Evolutionary conservation across 2,888 invertebrate genomes (phyloP), one percentile per base, ranked within the genome.

Genomic region (Hydroisotoma schaefferi): DNA sequence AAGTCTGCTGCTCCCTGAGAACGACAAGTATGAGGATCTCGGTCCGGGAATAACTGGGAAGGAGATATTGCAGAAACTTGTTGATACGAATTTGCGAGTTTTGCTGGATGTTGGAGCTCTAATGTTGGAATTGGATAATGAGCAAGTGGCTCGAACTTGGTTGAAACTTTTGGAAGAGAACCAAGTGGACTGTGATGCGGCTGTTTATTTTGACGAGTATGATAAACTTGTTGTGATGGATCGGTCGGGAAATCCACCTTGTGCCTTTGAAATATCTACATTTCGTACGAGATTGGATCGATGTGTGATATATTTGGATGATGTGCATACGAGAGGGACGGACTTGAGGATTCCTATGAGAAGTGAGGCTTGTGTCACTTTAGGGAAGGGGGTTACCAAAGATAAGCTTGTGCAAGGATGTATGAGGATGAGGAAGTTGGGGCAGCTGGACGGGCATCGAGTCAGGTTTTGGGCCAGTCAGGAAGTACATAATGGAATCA

Each of bases 381-480:
- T 67, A 2, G 49, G 67, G 4, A 60, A 59, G 27, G 63, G 61
- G 8, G 58, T 67, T 0, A 60, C 60, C 6, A 67, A 64, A 26
- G 67, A 67, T 49, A 67, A 67, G 40, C 33, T 67, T 2, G 67
- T 67, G 26, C 67, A 67, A 38, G 57, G 53, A 3, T 63, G 62
- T 43, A 62, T 62, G 62, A 38, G 66, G 15, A 63, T 66, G 66
- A 23, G 67, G 2, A 64, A 58, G 44, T 46, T 67, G 20, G 67
- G 63, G 5, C 54, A 57, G 28, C 33, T 10, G 15, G 43, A 18
- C 6, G 61, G 61, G 0, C 67, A 67, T 25, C 29, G 44, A 5
- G 61, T 64, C 22, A 10, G 40, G 1, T 67, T 67, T 37, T 64
- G 58, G 61, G 67, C 67, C 10, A 47, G 56, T 15, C 53, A 47